Evolutionary conservation across 2,888 invertebrate genomes (phyloP).

Genomic region (Yponomeuta evonymella): DNA sequence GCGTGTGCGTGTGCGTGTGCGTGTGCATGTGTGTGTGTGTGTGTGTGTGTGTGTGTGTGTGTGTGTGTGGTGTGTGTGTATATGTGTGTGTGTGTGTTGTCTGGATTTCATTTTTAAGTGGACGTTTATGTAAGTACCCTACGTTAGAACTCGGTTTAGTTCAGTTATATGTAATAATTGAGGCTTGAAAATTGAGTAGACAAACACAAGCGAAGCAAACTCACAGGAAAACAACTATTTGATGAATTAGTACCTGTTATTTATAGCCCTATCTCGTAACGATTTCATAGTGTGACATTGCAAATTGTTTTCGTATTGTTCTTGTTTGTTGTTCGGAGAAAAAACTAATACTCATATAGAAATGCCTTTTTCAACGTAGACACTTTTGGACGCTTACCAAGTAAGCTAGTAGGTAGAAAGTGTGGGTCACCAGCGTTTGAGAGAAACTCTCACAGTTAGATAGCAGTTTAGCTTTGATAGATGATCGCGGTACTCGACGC

Average conservation of each 20-base stretch:
- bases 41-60: too few relatives aligned
- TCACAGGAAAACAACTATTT: too few relatives aligned
- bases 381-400: not conserved
- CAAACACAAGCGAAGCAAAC: too few relatives aligned
- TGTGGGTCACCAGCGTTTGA: not conserved
- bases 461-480: constrained; percentile 3
- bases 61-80: too few relatives aligned
- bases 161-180: too few relatives aligned
- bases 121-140: too few relatives aligned
- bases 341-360: not conserved
- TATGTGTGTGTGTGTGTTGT: too few relatives aligned
- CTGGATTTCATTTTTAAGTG: too few relatives aligned
- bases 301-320: not conserved
- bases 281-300: not conserved
- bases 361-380: not conserved
- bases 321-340: not conserved
- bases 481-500: not conserved
- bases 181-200: too few relatives aligned
- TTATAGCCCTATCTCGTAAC: not conserved
- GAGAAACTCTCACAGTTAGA: not conserved
- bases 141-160: too few relatives aligned
- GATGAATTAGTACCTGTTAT: not conserved
- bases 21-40: too few relatives aligned
- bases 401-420: not conserved
- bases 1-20: too few relatives aligned